Base-by-base conservation (phyloP, 2,113 vertebrate species). In the Ictalurus furcatus region DNA sequence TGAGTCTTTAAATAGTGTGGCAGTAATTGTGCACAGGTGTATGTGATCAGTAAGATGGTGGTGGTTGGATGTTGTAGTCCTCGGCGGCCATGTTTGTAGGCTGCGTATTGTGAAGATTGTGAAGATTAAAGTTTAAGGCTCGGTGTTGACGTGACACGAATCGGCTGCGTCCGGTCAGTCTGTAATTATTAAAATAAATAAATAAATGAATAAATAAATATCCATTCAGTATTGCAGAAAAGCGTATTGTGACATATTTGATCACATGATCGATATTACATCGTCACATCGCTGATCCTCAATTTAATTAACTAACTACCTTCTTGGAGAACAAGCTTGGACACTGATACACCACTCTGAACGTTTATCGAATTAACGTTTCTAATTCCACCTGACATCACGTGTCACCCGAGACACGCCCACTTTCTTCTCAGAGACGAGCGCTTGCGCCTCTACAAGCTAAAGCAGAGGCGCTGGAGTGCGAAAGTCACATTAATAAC, bases 401-500 rank as follows among this genome's bases (percentile, higher is more conserved):
- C 17, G 23, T 16, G 82, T 65, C 37, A 84, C 58, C 19, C 14
- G 13, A 40, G 82, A 14, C 82, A 84, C 12, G 13, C 58, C 82
- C 34, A 44, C 21, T 84, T 65, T 7, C 4, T 4, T 23, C 48
- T 81, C 54, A 13, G 80, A 37, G 80, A 23, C 56, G 8, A 59
- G 34, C 30, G 40, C 58, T 7, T 40, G 30, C 19, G 11, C n/a
- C 56, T 63, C 21, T 23, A 7, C 5, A 4, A 84, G 58, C 21
- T 16, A 25, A 23, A 63, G 21, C 65, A n/a, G 79, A 58, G n/a
- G n/a, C 12, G 65, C 34, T 21, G 65, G 79, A 58, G 63, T 83
- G 87, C 71, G 79, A 88, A 88, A 82, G 79, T 65, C 79, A 87
- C 67, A 90, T 89, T 74, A 87, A 73, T 63, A 83, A 30, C 58